A percentile compares a stretch with the other conserved stretches of the same genome.
phyloP scores from a whole-genome alignment of 2,113 vertebrate species.

The Myrmecobius fasciatus region DNA sequence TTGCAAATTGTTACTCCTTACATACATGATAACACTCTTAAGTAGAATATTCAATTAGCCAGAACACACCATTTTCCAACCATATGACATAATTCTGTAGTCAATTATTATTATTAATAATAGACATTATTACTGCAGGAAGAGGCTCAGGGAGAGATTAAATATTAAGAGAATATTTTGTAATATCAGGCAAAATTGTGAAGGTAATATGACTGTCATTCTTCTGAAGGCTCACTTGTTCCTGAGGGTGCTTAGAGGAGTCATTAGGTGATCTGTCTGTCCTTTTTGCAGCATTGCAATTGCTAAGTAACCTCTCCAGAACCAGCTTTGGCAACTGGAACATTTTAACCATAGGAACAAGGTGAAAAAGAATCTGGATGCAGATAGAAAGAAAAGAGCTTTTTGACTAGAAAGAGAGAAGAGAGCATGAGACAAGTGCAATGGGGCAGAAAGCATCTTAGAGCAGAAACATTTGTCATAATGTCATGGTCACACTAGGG shows the following conservation, averaged over 20 bases:
- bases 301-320: background rate
- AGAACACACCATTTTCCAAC: background rate
- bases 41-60: background rate
- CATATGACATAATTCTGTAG: background rate
- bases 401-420: background rate
- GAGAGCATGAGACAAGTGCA: background rate
- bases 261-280: background rate
- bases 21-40: constrained; percentile 3
- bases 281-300: background rate
- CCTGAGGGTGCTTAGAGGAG: background rate
- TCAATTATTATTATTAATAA: background rate
- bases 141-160: constrained; percentile 7
- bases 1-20: constrained; percentile 1
- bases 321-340: background rate
- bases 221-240: background rate
- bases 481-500: background rate
- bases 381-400: background rate
- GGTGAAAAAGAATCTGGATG: background rate
- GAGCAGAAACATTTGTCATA: background rate
- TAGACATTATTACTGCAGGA: constrained; percentile 4
- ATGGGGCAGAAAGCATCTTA: background rate
- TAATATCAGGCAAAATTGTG: background rate
- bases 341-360: background rate
- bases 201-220: background rate
- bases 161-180: constrained; percentile 13